Conservation (phyloP, 2,797 vertebrate genomes). For the Parauchenoglanis punctatus region DNA sequence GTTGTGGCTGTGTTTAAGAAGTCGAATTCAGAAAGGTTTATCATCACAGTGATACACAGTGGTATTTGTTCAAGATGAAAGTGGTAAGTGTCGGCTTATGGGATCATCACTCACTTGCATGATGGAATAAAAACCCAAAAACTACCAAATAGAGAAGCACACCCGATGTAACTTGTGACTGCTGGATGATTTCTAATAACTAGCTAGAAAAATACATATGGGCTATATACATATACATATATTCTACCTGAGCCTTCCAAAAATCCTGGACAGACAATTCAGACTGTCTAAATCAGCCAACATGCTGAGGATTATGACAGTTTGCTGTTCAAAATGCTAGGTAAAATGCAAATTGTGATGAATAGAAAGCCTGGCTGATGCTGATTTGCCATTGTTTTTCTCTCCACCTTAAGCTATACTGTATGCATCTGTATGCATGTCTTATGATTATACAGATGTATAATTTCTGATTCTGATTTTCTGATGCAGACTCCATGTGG, state of each 20-base stretch:
- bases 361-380: neutral
- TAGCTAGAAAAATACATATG: neutral
- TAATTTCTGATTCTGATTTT: neutral
- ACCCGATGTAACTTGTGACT: neutral
- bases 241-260: neutral
- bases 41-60: neutral
- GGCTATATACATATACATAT: neutral
- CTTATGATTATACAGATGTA: neutral
- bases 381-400: neutral
- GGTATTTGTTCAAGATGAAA: neutral
- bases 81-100: neutral
- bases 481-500: neutral
- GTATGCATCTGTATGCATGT: neutral
- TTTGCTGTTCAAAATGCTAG: neutral
- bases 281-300: neutral
- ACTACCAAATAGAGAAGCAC: neutral
- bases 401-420: neutral
- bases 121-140: neutral
- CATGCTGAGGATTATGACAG: neutral
- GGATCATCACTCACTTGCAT: neutral
- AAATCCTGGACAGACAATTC: neutral
- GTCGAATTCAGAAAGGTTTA: neutral
- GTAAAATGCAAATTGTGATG: neutral
- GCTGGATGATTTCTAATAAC: neutral
- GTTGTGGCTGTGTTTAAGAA: neutral